Conservation (phyloP, 2,797 vertebrate species). For the Phataginus tetradactyla region DNA sequence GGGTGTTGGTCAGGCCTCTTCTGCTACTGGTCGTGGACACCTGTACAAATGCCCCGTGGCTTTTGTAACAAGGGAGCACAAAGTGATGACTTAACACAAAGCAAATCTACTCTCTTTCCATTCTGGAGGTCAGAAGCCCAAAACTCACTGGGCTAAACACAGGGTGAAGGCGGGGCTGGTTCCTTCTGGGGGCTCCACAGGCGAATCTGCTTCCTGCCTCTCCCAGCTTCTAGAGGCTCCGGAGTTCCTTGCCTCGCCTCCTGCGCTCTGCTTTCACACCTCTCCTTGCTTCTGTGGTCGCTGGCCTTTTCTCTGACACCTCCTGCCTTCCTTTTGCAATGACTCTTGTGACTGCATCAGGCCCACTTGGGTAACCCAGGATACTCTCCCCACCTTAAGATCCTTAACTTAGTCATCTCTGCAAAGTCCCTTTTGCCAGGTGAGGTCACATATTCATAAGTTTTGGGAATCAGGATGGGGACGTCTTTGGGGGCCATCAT, state of each 20-base stretch:
- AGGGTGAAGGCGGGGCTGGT: neutral
- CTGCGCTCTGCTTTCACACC: neutral
- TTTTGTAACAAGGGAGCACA: neutral
- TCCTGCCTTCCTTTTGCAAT: neutral
- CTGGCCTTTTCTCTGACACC: neutral
- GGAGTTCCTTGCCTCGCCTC: neutral
- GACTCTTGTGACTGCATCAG: neutral
- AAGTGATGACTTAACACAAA: neutral
- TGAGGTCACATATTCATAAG: neutral
- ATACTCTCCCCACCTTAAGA: neutral
- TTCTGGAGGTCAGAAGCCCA: neutral
- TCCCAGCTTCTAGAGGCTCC: neutral
- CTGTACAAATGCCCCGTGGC: neutral
- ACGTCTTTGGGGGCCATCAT: neutral
- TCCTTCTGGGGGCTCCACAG: neutral
- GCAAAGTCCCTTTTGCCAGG: neutral
- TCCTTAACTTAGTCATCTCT: neutral
- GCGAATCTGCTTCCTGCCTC: too few relatives aligned
- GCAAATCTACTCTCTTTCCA: neutral
- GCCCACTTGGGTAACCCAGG: neutral
- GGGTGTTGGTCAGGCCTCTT: neutral
- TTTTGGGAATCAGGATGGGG: neutral
- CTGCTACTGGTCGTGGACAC: accelerated
- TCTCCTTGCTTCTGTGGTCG: accelerated
- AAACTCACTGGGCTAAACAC: neutral